Conservation (phyloP, 2,797 vertebrate species). For the Enoplosus armatus region DNA sequence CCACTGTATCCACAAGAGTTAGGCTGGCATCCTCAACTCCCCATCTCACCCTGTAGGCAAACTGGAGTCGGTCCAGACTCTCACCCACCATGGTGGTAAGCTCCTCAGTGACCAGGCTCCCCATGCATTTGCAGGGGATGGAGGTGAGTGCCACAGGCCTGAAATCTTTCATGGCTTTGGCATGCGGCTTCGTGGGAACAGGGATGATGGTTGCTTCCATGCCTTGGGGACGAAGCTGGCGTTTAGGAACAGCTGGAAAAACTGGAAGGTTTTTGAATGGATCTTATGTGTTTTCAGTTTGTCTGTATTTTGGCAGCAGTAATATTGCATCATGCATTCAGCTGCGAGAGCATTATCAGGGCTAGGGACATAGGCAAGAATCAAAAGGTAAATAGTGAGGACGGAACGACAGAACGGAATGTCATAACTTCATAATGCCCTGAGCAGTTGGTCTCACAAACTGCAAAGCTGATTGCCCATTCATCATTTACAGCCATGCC, state of each 20-base stretch:
- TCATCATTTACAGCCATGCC: too few species aligned
- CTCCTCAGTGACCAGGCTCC: not conserved
- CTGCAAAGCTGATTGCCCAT: too few species aligned
- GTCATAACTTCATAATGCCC: too few species aligned
- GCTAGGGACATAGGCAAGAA: too few species aligned
- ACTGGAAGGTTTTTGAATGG: too few species aligned
- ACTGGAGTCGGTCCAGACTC: not conserved
- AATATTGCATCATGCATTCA: too few species aligned
- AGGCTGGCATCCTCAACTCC: not conserved
- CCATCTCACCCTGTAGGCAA: not conserved
- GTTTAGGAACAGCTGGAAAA: conserved; percentile 6
- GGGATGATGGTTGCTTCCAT: conserved; percentile 6
- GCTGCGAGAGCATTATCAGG: too few species aligned
- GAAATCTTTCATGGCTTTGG: not conserved
- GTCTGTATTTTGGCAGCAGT: too few species aligned
- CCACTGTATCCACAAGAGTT: not conserved
- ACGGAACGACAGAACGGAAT: too few species aligned
- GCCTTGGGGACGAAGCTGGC: not conserved
- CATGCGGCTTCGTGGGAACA: conserved; percentile 5
- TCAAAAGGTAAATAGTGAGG: too few species aligned
- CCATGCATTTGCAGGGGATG: conserved; percentile 10
- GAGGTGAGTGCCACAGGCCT: conserved; percentile 12
- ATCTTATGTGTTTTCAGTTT: too few species aligned
- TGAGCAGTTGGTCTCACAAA: too few species aligned
- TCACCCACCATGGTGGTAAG: not conserved